phyloP scores from a whole-genome alignment of 2,888 invertebrate genomes.

The Chydorus sphaericus region DNA sequence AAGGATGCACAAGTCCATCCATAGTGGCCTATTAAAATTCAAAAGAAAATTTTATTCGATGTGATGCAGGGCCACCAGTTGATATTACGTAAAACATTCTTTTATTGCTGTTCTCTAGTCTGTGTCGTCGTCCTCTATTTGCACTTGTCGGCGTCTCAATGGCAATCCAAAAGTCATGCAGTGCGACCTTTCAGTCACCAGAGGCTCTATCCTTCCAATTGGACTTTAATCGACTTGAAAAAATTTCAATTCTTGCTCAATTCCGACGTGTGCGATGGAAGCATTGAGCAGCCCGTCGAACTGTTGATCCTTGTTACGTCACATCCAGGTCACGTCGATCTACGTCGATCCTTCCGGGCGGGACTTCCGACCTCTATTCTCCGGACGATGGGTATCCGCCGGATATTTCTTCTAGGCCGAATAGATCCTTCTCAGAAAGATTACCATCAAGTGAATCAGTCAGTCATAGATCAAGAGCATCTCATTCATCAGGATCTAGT shows the following conservation, averaged over 20 bases:
- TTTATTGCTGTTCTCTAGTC: too few relatives aligned
- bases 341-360: constrained; percentile 51
- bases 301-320: constrained; percentile 49
- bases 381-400: constrained; percentile 38
- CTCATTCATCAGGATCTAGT: constrained; percentile 48
- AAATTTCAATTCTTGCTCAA: constrained; percentile 23
- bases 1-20: too few relatives aligned
- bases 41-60: too few relatives aligned
- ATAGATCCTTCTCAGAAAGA: constrained; percentile 30
- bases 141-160: too few relatives aligned
- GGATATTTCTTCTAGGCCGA: constrained; percentile 53
- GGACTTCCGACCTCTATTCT: constrained; percentile 45
- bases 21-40: too few relatives aligned
- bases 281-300: constrained; percentile 10
- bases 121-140: too few relatives aligned
- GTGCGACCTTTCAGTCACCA: not conserved
- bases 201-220: constrained; percentile 11
- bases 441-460: constrained; percentile 35
- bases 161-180: too few relatives aligned
- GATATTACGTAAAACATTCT: too few relatives aligned
- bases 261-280: constrained; percentile 21
- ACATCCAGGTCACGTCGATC: constrained; percentile 53
- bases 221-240: constrained; percentile 19
- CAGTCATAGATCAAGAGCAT: constrained; percentile 44
- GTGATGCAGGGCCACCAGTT: too few relatives aligned